Conservation (phyloP, 2,113 vertebrate genomes). For the Aegotheles bennettii region DNA sequence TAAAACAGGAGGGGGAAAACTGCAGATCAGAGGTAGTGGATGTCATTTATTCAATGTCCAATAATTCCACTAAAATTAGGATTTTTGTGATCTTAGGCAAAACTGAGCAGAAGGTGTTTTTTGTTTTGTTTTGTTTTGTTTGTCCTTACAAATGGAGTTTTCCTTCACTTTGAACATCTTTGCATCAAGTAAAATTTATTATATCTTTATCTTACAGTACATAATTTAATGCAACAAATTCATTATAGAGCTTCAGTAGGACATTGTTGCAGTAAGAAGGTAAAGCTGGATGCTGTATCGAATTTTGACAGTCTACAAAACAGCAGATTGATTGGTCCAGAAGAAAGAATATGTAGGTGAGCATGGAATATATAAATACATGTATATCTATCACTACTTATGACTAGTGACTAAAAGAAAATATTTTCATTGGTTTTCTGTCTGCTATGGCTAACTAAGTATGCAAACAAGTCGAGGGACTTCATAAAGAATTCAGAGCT, state of each 20-base stretch:
- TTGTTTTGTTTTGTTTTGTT: not conserved
- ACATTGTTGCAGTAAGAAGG: not conserved
- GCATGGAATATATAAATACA: not conserved
- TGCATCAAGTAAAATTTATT: not conserved
- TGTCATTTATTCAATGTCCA: not conserved
- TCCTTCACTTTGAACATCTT: not conserved
- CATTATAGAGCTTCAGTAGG: fast-evolving
- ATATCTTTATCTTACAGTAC: not conserved
- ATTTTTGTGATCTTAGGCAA: not conserved
- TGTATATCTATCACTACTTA: not conserved
- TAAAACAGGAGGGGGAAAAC: not conserved
- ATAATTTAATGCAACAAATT: not conserved
- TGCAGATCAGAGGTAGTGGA: not conserved
- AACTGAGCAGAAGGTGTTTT: not conserved
- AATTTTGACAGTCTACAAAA: not conserved
- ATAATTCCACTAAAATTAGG: not conserved
- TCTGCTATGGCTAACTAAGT: not conserved
- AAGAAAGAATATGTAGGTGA: not conserved
- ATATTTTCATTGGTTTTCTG: not conserved
- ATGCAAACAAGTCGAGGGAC: not conserved
- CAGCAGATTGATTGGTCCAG: not conserved
- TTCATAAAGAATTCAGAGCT: not conserved
- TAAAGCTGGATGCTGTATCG: not conserved
- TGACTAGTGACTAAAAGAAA: not conserved
- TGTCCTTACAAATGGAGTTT: not conserved